These are phyloP conservation scores for Rhegmatorhina hoffmannsi DNA, from an alignment of 2,113 vertebrate species.

Conservation along the genomic window DNA sequence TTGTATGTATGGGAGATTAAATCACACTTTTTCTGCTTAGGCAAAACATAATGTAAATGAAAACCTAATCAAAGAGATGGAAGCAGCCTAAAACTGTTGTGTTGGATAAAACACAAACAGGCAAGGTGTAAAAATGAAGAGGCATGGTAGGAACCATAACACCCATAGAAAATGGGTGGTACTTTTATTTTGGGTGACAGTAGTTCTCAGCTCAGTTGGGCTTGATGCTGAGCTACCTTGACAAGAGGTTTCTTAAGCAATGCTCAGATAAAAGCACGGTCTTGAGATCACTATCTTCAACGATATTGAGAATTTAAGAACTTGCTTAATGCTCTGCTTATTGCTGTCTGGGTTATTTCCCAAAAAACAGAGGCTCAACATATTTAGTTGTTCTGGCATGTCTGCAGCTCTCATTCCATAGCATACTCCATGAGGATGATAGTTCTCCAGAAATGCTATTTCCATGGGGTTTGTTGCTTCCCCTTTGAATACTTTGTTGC, in stretches of 20 bases:
- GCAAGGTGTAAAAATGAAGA: slow-evolving; percentile 41
- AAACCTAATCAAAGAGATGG: neutral
- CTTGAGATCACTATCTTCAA: neutral
- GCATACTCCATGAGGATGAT: neutral
- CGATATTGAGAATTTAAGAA: neutral
- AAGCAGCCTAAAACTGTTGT: slow-evolving; percentile 47
- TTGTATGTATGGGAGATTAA: slow-evolving; percentile 25
- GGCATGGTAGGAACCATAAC: slow-evolving; percentile 26
- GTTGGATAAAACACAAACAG: slow-evolving; percentile 45
- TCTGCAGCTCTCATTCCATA: neutral
- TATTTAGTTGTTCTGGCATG: neutral
- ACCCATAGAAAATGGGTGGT: neutral
- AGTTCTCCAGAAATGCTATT: neutral
- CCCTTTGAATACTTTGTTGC: neutral
- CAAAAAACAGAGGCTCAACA: neutral
- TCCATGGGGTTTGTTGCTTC: neutral
- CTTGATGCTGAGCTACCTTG: neutral
- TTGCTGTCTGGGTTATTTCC: neutral
- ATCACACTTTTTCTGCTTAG: slow-evolving; percentile 48
- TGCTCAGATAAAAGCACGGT: neutral
- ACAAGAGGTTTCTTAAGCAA: neutral
- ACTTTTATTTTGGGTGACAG: slow-evolving; percentile 33
- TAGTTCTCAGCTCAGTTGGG: neutral
- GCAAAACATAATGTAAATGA: neutral
- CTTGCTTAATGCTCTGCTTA: neutral